Evolutionary conservation across 2,888 invertebrate genomes (phyloP).

Genomic region (Apantesis nais): DNA sequence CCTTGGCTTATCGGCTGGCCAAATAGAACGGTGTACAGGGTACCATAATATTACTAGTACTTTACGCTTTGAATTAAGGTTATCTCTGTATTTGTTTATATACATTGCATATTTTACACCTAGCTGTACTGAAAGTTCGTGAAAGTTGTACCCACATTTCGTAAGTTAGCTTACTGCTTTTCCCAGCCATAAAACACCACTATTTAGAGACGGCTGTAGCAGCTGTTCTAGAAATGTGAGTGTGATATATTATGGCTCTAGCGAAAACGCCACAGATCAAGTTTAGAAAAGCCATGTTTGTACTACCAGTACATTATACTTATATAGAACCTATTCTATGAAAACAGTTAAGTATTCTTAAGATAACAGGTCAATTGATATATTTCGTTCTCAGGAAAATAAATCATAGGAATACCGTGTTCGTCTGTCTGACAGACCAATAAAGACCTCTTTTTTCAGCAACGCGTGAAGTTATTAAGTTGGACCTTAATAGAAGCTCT

Average conservation of each 20-base stretch:
- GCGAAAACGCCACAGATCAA: slow-evolving; percentile 5
- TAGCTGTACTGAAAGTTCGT: slow-evolving; percentile 54
- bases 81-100: slow-evolving; percentile 2
- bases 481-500: no score
- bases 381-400: no score
- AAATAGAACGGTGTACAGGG: background rate
- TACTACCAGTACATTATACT: no score
- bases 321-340: background rate
- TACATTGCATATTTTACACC: slow-evolving; percentile 15
- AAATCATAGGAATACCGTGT: no score
- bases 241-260: slow-evolving; percentile 4
- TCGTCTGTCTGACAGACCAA: no score
- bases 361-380: background rate
- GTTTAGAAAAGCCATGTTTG: slow-evolving; percentile 1
- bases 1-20: background rate
- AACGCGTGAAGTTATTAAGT: no score
- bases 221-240: slow-evolving; percentile 16
- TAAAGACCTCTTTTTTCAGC: no score
- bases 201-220: slow-evolving; percentile 34
- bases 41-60: background rate
- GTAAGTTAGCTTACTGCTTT: slow-evolving; percentile 52
- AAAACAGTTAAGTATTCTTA: background rate
- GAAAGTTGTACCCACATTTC: slow-evolving; percentile 51
- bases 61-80: background rate
- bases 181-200: slow-evolving; percentile 50